A percentile compares a stretch with the other conserved stretches of the same genome.
These are phyloP conservation scores for Leptopterna dolabrata DNA, from an alignment of 2,888 invertebrate species.

Conservation along the genomic window DNA sequence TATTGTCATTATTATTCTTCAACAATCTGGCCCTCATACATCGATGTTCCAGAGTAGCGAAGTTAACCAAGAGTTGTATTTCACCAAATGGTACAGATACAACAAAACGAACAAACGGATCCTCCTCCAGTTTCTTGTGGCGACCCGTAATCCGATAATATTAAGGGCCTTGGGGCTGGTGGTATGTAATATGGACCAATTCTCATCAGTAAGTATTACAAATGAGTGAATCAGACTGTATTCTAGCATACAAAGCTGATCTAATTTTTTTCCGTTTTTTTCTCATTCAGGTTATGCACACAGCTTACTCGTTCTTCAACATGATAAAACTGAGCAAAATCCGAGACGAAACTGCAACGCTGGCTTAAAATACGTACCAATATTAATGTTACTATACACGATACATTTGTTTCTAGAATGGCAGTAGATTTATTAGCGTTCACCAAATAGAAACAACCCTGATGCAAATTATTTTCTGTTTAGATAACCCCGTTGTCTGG, in stretches of 20 bases:
- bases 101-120: not conserved
- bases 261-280: not conserved
- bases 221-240: too few species aligned
- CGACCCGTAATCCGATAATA: not conserved
- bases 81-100: conserved; percentile 39
- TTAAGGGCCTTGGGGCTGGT: conserved; percentile 10
- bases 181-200: conserved; percentile 42
- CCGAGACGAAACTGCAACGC: not conserved
- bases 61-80: conserved; percentile 14
- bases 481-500: too few species aligned
- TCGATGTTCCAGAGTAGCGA: conserved; percentile 14
- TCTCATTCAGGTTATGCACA: conserved; percentile 37
- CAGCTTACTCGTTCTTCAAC: conserved; percentile 50
- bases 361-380: too few species aligned
- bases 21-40: too few species aligned
- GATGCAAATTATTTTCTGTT: too few species aligned
- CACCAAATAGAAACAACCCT: too few species aligned
- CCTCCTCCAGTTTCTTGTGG: conserved; percentile 8
- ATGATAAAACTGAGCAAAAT: conserved; percentile 27
- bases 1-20: too few species aligned
- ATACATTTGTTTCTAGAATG: too few species aligned
- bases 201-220: conserved; percentile 19
- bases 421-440: too few species aligned
- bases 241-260: too few species aligned
- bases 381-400: too few species aligned